Evolutionary conservation across 2,113 vertebrate species (phyloP).

Genomic region (Lethenteron reissneri): DNA sequence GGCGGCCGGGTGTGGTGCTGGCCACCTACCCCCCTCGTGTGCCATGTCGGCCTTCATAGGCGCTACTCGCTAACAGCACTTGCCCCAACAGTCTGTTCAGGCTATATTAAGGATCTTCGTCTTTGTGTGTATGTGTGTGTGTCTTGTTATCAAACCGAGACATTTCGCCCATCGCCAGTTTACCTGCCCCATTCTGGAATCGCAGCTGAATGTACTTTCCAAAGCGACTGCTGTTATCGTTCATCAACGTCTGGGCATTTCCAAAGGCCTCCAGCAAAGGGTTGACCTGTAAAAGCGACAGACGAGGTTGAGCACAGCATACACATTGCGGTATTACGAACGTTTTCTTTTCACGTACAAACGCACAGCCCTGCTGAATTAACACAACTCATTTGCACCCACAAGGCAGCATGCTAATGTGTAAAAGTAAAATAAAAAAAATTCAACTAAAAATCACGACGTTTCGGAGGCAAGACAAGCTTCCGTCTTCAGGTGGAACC

Average conservation of each 20-base stretch:
- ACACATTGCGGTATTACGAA: not conserved
- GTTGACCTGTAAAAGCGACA: slow-evolving; percentile 22
- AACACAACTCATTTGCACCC: not conserved
- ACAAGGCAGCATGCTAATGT: not conserved
- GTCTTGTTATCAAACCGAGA: too few species aligned
- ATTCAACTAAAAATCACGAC: too few species aligned
- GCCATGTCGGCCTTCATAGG: too few species aligned
- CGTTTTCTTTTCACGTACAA: not conserved
- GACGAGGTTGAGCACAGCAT: slow-evolving; percentile 2
- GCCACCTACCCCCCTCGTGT: too few species aligned
- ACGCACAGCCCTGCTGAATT: not conserved
- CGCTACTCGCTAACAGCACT: too few species aligned
- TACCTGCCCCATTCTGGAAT: slow-evolving; percentile 29
- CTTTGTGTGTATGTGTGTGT: too few species aligned
- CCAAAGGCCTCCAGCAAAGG: slow-evolving; percentile 37
- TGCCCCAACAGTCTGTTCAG: too few species aligned
- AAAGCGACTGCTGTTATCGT: slow-evolving; percentile 36
- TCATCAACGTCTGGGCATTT: slow-evolving; percentile 39
- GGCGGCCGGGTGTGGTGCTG: too few species aligned
- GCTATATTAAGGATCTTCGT: too few species aligned
- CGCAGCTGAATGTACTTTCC: slow-evolving; percentile 39
- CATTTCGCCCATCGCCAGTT: slow-evolving; percentile 3
- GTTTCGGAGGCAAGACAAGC: too few species aligned
- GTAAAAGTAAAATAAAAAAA: too few species aligned
- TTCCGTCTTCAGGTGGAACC: too few species aligned